Conservation (phyloP, 2,797 vertebrate species). For the Sebastolobus altivelis region DNA sequence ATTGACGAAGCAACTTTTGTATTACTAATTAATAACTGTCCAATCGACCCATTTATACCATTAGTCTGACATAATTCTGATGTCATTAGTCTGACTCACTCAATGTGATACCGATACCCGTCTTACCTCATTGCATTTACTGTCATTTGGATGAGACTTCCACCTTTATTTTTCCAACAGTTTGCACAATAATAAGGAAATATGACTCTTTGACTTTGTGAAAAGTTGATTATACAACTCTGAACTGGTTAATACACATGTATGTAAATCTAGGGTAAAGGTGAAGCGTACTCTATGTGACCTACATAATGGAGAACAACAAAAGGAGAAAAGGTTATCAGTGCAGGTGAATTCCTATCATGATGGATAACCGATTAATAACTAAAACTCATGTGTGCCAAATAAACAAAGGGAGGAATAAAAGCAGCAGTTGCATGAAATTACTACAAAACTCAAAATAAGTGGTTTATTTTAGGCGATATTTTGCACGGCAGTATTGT, state of each 20-base stretch:
- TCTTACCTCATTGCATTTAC: background rate
- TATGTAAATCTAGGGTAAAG: background rate
- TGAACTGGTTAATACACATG: background rate
- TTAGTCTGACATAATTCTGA: conserved; percentile 17
- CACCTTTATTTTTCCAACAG: background rate
- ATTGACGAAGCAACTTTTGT: conserved; percentile 9
- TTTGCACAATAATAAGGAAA: background rate
- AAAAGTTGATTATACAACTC: no score
- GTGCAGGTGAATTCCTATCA: background rate
- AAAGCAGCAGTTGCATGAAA: background rate
- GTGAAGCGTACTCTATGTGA: background rate
- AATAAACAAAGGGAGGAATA: background rate
- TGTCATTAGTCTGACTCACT: conserved; percentile 30
- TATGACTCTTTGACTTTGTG: background rate
- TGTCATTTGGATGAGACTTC: background rate
- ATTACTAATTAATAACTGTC: conserved; percentile 5
- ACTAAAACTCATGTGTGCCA: background rate
- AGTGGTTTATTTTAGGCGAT: background rate
- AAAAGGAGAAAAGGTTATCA: background rate
- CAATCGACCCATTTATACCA: conserved; percentile 6
- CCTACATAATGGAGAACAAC: background rate
- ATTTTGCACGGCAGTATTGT: no score
- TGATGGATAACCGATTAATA: background rate
- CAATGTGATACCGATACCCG: background rate
- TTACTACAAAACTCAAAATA: background rate